A percentile compares a stretch with the other conserved stretches of the same genome.
Conservation (phyloP, 2,888 invertebrate genomes). For the Eilema caniola region DNA sequence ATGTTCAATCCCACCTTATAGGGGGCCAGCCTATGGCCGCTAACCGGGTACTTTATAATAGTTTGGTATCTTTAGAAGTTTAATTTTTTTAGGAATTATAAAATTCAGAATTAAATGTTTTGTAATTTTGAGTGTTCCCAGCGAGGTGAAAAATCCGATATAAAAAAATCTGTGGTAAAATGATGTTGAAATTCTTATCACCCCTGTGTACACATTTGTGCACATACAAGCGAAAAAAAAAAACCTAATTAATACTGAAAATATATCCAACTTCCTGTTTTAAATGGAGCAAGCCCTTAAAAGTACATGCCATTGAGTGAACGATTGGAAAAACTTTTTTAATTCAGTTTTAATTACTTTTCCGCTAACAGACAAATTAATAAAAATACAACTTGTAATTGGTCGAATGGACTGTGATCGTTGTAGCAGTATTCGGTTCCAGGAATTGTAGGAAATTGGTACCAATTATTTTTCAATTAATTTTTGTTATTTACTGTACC, state of each 20-base stretch:
- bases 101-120: no score
- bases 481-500: background rate
- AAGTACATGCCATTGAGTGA: background rate
- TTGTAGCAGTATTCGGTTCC: background rate
- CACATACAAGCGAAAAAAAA: no score
- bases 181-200: no score
- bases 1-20: no score
- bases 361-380: background rate
- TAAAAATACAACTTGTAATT: background rate
- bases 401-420: background rate
- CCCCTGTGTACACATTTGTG: no score
- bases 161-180: no score
- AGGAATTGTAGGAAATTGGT: background rate
- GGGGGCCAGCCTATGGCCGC: no score
- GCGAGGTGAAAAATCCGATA: no score
- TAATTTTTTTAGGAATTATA: no score
- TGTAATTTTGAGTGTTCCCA: no score
- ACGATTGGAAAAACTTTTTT: slow-evolving; percentile 1
- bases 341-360: slow-evolving; percentile 9
- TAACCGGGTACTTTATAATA: no score
- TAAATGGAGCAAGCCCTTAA: background rate
- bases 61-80: no score
- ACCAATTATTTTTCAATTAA: background rate
- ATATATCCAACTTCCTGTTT: background rate
- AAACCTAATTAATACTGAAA: background rate